Evolutionary conservation across 2,113 vertebrate genomes (phyloP), one percentile per base, ranked within the genome.

Genomic region (Etheostoma spectabile): DNA sequence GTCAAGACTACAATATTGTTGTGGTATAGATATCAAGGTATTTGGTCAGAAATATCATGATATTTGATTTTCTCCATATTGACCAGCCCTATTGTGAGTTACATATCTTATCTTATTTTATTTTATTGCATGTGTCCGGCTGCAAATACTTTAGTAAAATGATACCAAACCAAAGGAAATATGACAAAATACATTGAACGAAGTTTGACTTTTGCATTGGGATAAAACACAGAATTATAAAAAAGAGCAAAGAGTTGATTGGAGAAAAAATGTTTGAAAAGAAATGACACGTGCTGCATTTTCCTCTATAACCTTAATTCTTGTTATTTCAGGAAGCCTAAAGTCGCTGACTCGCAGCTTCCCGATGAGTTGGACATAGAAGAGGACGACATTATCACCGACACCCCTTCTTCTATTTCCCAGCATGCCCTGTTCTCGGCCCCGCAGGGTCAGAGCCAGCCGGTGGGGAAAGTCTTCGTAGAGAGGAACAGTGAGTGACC

Each of bases 381-480:
- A 60, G 98, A 99, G 33, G 97, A 99, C 67, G 98, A 99, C 77
- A 96, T 99, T 35, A 92, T 98, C 84, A 95, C 96, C 0, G 96
- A 97, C 49, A 91, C 94, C 16, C 92, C 92, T 2, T 80, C 91
- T 3, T 92, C 89, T 0, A 86, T 92, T 76, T 89, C 93, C 8
- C 97, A 96, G 27, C 96, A 96, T 57, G 93, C 96, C 56, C 82
- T 97, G 53, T 98, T 99, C 88, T 92, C 96, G 0, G 96, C 96
- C 24, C 96, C 97, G 3, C 94, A 93, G 45, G 95, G 96, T 16
- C 88, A 94, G 75, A 99, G 98, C 94, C 98, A 98, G 87, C 97
- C 98, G 4, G 95, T 98, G 18, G 95, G 96, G 82, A 99, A 98
- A 90, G 94, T 99, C 18, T 99, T 99, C 59, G 95, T 99, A 10